Base-by-base conservation (phyloP, 2,797 vertebrate species). In the Thaleichthys pacificus region DNA sequence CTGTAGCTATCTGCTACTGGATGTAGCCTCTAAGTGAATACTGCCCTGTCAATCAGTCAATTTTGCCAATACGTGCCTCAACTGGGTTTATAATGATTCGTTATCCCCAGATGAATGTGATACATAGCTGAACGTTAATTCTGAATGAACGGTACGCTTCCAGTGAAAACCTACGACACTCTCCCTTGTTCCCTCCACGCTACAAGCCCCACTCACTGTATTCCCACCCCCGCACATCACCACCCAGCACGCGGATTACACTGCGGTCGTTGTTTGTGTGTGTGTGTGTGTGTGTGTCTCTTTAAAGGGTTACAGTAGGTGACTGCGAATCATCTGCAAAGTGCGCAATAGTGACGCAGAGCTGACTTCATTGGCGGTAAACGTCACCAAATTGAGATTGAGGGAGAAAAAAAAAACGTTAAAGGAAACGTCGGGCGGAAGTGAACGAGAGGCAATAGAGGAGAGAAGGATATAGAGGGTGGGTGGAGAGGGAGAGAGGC, bases 271-370 rank as follows among this genome's bases (percentile, higher is more conserved):
- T 68, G 86, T 77, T 82, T 76, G 82, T 21, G 69, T 15, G 66
- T 61, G 71, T 6, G 19, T 35, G 72, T 47, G 42, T 61, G 51
- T 17, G 71, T 42, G 76, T 73, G 69, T 81, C 84, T 88, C 89
- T 91, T 87, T 91, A 91, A 87, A 84, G 89, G 89, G 87, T 90
- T 91, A 89, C 87, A 89, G 91, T 91, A 89, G 90, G 88, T 88
- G 88, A 92, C 84, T 90, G 90, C 91, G 89, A 82, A 89, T 91
- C 87, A 89, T 93, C 92, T 86, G 91, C 92, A 92, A 92, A 88
- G 91, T 94, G 93, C 93, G 93, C 92, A 93, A 90, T 90, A 91
- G 80, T 93, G 93, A 94, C 93, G 93, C 92, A 92, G 81, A 82
- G 74, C 80, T 89, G 91, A 92, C 91, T 87, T 93, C 90, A 92